Conservation (phyloP, 2,888 invertebrate species). For the Parelbella ahira region DNA sequence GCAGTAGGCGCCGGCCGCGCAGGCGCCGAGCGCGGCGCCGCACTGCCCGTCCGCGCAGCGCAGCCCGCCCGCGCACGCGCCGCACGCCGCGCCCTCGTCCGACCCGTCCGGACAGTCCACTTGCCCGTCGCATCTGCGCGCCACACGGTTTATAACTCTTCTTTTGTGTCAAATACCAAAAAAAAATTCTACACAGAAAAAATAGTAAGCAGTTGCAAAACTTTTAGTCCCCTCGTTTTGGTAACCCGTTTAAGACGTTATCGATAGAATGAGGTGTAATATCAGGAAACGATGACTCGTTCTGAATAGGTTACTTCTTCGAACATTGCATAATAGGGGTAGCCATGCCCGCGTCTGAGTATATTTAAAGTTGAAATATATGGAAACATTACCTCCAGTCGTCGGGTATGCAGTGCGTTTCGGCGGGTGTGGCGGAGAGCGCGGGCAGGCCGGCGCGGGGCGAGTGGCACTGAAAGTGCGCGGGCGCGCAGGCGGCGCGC, state of each 20-base stretch:
- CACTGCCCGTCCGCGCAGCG: conserved; percentile 83
- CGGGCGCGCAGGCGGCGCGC: conserved; percentile 84
- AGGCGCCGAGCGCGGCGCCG: conserved; percentile 84
- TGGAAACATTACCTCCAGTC: conserved; percentile 60
- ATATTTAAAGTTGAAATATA: too few relatives aligned
- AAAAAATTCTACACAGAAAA: too few relatives aligned
- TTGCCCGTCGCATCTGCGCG: conserved; percentile 86
- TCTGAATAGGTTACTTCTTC: too few relatives aligned
- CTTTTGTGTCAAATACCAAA: too few relatives aligned
- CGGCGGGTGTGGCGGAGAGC: conserved; percentile 37
- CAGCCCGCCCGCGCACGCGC: conserved; percentile 84
- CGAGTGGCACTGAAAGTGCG: conserved; percentile 82
- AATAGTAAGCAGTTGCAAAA: too few relatives aligned
- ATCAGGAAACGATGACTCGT: too few relatives aligned
- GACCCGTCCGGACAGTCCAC: conserved; percentile 91
- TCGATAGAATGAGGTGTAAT: too few relatives aligned
- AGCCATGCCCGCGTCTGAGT: too few relatives aligned
- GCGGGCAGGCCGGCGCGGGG: conserved; percentile 41
- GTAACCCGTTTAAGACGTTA: too few relatives aligned
- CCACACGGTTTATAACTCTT: neutral
- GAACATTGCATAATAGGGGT: too few relatives aligned
- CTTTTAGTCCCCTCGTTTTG: too few relatives aligned
- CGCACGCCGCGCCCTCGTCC: conserved; percentile 82
- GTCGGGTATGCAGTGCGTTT: conserved; percentile 50
- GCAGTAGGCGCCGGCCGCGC: conserved; percentile 73